These are phyloP conservation scores for Montipora sp. DNA, from an alignment of 64 coral and sea anemone genomes.

Conservation along the genomic window DNA sequence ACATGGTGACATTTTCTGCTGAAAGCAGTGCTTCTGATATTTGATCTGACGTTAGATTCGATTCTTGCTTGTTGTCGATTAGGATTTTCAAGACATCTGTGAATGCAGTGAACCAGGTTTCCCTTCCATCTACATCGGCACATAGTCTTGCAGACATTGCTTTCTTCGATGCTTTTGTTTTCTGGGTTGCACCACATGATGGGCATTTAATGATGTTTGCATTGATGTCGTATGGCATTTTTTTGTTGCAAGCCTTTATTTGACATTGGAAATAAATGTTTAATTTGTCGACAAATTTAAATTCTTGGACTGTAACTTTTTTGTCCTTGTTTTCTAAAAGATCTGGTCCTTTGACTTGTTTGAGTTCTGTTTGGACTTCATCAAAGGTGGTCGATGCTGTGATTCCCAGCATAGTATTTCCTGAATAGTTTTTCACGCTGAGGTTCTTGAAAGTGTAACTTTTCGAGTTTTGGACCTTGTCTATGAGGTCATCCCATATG, in stretches of 20 bases:
- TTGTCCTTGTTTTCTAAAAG: slow-evolving; percentile 6
- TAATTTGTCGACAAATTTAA: slow-evolving; percentile 58
- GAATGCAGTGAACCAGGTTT: slow-evolving; percentile 17
- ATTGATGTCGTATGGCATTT: background rate
- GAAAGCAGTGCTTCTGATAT: slow-evolving; percentile 70
- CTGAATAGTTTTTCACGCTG: slow-evolving; percentile 68
- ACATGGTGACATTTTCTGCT: slow-evolving; percentile 66
- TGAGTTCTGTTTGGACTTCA: slow-evolving; percentile 32
- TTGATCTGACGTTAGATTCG: slow-evolving; percentile 67
- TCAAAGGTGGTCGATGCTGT: slow-evolving; percentile 31
- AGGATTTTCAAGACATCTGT: slow-evolving; percentile 49
- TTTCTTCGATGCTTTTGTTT: slow-evolving; percentile 15
- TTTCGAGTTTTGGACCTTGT: background rate
- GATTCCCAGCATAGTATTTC: slow-evolving; percentile 34
- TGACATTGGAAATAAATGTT: slow-evolving; percentile 6
- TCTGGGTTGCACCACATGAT: slow-evolving; percentile 24
- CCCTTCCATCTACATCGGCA: slow-evolving; percentile 8
- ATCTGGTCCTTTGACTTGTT: slow-evolving; percentile 38
- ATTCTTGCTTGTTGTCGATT: slow-evolving; percentile 13
- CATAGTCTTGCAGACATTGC: slow-evolving; percentile 5
- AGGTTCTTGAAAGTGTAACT: slow-evolving; percentile 56
- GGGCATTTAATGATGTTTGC: slow-evolving; percentile 7
- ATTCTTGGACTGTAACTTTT: slow-evolving; percentile 15
- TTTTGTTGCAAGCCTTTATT: slow-evolving; percentile 50
- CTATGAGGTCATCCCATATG: slow-evolving; percentile 56